Percentiles rank a stretch among this genome's conserved stretches.
Evolutionary conservation across 2,888 invertebrate genomes (phyloP).

Genomic region (Ormyrus rosae): DNA sequence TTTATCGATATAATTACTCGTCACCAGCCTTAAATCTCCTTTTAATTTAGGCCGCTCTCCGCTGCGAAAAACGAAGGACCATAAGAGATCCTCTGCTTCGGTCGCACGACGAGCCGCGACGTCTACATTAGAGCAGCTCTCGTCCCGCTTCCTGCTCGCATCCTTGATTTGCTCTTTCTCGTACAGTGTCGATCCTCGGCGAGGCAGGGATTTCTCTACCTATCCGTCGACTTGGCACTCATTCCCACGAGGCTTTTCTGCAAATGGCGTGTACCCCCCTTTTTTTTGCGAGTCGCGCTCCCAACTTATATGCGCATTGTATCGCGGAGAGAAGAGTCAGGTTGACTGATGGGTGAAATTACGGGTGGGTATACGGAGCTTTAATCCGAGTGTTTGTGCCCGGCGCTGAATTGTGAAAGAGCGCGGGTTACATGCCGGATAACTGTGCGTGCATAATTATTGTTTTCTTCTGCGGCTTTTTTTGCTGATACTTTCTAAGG

Average conservation of each 20-base stretch:
- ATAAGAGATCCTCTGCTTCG: too few species aligned
- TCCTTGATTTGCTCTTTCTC: too few species aligned
- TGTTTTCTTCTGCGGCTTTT: conserved; percentile 13
- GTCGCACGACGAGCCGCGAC: too few species aligned
- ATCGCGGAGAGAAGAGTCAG: neutral
- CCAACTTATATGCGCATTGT: neutral
- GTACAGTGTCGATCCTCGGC: neutral
- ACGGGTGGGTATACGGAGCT: neutral
- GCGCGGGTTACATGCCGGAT: neutral
- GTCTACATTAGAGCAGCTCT: too few species aligned
- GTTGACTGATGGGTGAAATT: conserved; percentile 27
- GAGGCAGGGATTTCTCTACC: neutral
- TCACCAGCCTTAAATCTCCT: too few species aligned
- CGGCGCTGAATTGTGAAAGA: conserved; percentile 36
- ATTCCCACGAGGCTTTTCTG: conserved; percentile 42
- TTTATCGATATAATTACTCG: too few species aligned
- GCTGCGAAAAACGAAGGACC: too few species aligned
- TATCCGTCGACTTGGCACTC: conserved; percentile 5
- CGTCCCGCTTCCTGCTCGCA: too few species aligned
- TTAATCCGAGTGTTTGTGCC: conserved; percentile 31
- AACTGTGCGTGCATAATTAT: conserved; percentile 35
- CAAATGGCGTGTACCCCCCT: neutral
- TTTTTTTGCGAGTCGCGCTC: neutral
- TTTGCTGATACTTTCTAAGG: conserved; percentile 36
- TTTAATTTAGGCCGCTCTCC: too few species aligned